phyloP scores from a whole-genome alignment of 1,140 invertebrate genomes.

The Drosophila aff. region DNA sequence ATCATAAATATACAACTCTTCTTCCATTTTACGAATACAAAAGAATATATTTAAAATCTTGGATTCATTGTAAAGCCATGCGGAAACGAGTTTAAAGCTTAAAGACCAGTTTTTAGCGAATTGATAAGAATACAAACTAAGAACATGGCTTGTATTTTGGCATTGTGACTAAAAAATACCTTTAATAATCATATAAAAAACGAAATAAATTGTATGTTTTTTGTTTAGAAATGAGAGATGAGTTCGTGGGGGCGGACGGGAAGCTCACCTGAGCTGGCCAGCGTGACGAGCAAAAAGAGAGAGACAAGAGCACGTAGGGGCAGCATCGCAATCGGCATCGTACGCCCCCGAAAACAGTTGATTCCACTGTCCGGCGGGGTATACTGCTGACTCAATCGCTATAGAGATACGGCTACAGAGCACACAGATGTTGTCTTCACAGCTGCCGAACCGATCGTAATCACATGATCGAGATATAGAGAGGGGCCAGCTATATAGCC shows the following conservation, averaged over 20 bases:
- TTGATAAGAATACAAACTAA: slow-evolving; percentile 6
- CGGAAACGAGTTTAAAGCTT: not conserved
- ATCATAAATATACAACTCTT: not conserved
- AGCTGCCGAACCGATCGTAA: slow-evolving; percentile 44
- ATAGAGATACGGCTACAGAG: slow-evolving; percentile 25
- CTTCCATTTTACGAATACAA: not conserved
- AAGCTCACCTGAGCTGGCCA: slow-evolving; percentile 64
- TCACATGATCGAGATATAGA: slow-evolving; percentile 47
- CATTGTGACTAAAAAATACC: not conserved
- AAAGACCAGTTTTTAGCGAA: slow-evolving; percentile 1
- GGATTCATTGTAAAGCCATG: not conserved
- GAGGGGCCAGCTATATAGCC: slow-evolving; percentile 28
- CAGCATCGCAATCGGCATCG: slow-evolving; percentile 32
- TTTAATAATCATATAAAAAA: not conserved
- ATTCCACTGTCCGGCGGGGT: slow-evolving; percentile 32
- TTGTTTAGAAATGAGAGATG: not conserved
- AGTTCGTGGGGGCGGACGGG: slow-evolving; percentile 3
- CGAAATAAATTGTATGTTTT: not conserved
- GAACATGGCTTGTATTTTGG: not conserved
- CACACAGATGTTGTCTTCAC: slow-evolving; percentile 51
- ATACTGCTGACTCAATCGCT: slow-evolving; percentile 45
- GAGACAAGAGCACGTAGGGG: slow-evolving; percentile 46
- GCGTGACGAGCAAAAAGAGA: slow-evolving; percentile 62
- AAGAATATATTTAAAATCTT: slow-evolving; percentile 5
- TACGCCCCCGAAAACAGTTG: slow-evolving; percentile 50